Percentiles rank a stretch among this genome's conserved stretches.
Conservation (phyloP, 2,797 vertebrate genomes). For the Neosalanx taihuensis region DNA sequence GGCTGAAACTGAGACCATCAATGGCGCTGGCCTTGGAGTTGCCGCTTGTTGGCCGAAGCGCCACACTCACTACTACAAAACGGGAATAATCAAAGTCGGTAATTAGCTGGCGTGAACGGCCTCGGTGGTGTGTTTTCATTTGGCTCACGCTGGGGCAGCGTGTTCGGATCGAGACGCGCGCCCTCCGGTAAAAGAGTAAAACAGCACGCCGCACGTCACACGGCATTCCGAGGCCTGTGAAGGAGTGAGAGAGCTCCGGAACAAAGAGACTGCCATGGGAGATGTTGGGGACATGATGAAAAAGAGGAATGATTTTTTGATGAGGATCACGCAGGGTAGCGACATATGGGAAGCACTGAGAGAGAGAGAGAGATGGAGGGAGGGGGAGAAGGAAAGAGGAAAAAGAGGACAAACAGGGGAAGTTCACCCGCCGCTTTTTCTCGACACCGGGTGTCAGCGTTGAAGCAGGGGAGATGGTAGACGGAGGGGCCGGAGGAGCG, state of each 20-base stretch:
- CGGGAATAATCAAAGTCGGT: slow-evolving; percentile 78
- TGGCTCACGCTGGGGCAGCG: slow-evolving; percentile 20
- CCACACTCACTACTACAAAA: slow-evolving; percentile 69
- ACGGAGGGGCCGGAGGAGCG: slow-evolving; percentile 8
- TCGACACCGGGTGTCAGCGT: no score
- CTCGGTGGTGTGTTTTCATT: slow-evolving; percentile 52
- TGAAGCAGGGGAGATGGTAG: background rate
- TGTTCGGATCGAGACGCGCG: slow-evolving; percentile 51
- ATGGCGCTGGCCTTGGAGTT: slow-evolving; percentile 66
- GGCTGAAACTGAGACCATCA: slow-evolving; percentile 73
- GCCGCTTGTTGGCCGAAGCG: slow-evolving; percentile 59
- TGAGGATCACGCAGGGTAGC: slow-evolving; percentile 36
- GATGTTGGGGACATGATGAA: slow-evolving; percentile 49
- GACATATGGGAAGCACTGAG: slow-evolving; percentile 14
- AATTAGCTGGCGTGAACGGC: slow-evolving; percentile 70
- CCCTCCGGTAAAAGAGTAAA: slow-evolving; percentile 50
- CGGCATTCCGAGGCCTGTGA: slow-evolving; percentile 25
- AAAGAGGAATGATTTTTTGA: slow-evolving; percentile 38
- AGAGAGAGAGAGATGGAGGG: no score
- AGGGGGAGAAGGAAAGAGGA: no score
- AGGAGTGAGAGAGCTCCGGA: slow-evolving; percentile 33
- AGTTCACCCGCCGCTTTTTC: no score
- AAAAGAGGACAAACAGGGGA: no score
- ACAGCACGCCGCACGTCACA: slow-evolving; percentile 27
- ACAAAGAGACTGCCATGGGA: slow-evolving; percentile 57